phyloP scores from a whole-genome alignment of 2,797 vertebrate species.

The Darevskia mixta region DNA sequence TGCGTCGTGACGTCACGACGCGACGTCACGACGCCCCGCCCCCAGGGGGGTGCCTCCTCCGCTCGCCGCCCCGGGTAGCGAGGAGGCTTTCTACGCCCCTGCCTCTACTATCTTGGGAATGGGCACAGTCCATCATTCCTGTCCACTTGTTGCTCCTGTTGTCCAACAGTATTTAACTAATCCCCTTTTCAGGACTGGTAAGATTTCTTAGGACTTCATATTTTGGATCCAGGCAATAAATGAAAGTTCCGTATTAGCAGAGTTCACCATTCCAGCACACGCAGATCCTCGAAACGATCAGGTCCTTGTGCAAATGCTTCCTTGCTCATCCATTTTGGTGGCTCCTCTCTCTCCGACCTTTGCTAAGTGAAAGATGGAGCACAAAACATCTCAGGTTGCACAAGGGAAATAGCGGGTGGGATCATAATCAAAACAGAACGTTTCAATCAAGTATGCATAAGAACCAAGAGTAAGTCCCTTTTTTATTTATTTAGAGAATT shows the following conservation, averaged over 20 bases:
- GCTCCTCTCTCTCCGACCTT: neutral
- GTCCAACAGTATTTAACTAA: neutral
- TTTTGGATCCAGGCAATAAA: too few species aligned
- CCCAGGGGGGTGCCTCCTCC: too few species aligned
- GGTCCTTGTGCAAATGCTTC: neutral
- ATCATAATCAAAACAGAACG: neutral
- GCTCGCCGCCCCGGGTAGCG: too few species aligned
- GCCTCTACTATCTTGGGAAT: too few species aligned
- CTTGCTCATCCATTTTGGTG: neutral
- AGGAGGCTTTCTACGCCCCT: too few species aligned
- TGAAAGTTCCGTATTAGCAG: neutral
- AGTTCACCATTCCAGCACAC: neutral
- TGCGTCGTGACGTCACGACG: too few species aligned
- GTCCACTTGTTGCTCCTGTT: neutral
- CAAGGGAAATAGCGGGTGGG: neutral
- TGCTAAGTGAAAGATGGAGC: neutral
- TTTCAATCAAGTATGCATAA: neutral
- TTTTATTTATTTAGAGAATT: neutral
- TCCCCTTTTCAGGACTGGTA: neutral
- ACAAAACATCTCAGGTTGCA: neutral
- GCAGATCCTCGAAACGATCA: neutral
- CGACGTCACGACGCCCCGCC: too few species aligned
- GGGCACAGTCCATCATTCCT: neutral
- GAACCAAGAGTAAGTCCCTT: neutral
- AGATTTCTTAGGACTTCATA: neutral